Evolutionary conservation across 2,888 invertebrate species (phyloP), one percentile per base, ranked within the genome.

Genomic region (Agriotes lineatus): DNA sequence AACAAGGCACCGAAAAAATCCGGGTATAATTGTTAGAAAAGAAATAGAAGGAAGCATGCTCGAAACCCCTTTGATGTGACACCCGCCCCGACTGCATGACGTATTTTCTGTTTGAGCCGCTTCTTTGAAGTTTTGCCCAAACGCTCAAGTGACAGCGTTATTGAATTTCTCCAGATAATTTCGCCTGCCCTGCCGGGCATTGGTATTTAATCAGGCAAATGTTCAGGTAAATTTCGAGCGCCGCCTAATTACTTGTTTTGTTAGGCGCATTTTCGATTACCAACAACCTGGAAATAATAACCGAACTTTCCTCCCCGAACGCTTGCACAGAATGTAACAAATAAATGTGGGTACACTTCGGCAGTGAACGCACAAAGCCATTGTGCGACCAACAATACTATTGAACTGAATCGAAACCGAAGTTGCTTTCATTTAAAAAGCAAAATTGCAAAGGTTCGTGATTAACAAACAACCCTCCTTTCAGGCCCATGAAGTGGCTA

Each of bases 81-180:
- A 39, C 33, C 25, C 44, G 30, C 54, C 42, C 52, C 52, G 54
- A 52, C 50, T 65, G 22, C 33, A 60, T 52, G 59, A 54, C 60
- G 45, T 44, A 54, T 60, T 66, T 67, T 61, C 54, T 48, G 61
- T 67, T 61, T 61, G 67, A 61, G 57, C 50, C 56, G 44, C 35
- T 67, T 61, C 54, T 67, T 67, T 61, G 61, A 56, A 56, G 54
- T 57, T 39, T 56, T 52, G 25, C 18, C 35, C 45, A 44, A 57
- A 63, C 54, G 56, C 45, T 60, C 45, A 52, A 63, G 56, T 56
- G 48, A 65, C 71, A 69, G 45, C 30, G 42, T 60, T 59, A 69
- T 61, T 65, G 68, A 50, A 44, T 71, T 60, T 69, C 65, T 18
- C 48, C 14, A 25, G 59, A 64, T 59, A 67, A 67, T 54, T 58